phyloP scores from a whole-genome alignment of 2,888 invertebrate genomes.

The Bimastos eiseni region DNA sequence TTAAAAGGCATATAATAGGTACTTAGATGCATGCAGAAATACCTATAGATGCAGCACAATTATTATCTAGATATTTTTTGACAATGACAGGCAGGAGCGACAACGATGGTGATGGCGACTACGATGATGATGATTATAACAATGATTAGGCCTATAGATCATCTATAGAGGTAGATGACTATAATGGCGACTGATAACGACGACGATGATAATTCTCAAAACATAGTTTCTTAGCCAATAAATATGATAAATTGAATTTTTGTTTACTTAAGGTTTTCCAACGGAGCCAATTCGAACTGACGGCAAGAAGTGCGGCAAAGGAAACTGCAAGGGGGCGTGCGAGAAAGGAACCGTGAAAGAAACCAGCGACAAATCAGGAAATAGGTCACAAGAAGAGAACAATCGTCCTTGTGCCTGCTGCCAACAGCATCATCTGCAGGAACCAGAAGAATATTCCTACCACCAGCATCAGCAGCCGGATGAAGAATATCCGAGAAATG shows the following conservation, averaged over 20 bases:
- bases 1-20: too few species aligned
- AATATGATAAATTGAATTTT: not conserved
- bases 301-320: not conserved
- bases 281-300: not conserved
- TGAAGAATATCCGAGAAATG: not conserved
- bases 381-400: not conserved
- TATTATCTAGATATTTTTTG: too few species aligned
- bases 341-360: not conserved
- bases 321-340: not conserved
- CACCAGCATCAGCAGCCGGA: not conserved
- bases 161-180: not conserved
- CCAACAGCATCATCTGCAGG: not conserved
- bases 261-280: constrained; percentile 4
- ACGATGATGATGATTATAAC: not conserved
- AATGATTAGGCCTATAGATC: not conserved
- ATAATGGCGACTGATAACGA: not conserved
- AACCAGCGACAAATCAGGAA: not conserved
- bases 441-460: not conserved
- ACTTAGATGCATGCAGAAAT: too few species aligned
- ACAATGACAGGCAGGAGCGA: too few species aligned
- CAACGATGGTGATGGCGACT: too few species aligned
- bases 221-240: not conserved
- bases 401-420: not conserved
- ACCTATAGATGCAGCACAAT: too few species aligned
- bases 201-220: not conserved